Evolutionary conservation across 2,888 invertebrate species (phyloP), one percentile per base, ranked within the genome.

Genomic region (Mallateleia sp.): DNA sequence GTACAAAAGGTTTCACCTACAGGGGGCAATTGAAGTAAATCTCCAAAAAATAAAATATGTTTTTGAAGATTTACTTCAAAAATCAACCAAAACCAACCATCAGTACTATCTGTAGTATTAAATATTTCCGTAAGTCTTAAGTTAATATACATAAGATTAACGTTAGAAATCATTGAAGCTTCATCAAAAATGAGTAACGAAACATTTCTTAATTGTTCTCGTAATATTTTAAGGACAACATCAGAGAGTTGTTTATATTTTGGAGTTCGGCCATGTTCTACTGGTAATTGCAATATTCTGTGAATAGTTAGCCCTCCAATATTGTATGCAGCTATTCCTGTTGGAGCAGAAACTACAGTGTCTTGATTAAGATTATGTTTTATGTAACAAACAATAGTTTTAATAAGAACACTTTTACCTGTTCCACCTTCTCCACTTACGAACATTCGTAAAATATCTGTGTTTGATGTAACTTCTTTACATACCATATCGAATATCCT

Each of bases 281-380:
- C 32, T 20, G 50, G 38, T 45, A 45, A 5, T 45, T 45, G 45
- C n/a, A 45, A 45, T 5, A 45, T 4, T 45, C 45, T 45, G 69
- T 93, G 92, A 22, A 93, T 82, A 45, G 93, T 94, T 56, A 94
- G 86, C 52, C 93, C 93, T 62, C 92, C 86, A 20, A 94, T 89
- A 87, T 93, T 93, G 67, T 92, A 93, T 42, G 93, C 93, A 28
- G 92, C 92, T 28, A 93, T 92, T 45, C 93, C 93, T 28, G 93
- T 93, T 8, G 91, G 93, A 8, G 92, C 92, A 14, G 88, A 87
- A 54, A 92, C 88, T 11, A 89, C 90, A 18, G 14, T 11, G 14
- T 15, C 15, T 90, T 91, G 79, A n/a, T n/a, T n/a, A n/a, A n/a
- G n/a, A n/a, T n/a, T n/a, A n/a, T n/a, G n/a, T n/a, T n/a, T n/a